Base-by-base conservation (phyloP, 2,888 invertebrate species). In the Shargacucullia verbasci region DNA sequence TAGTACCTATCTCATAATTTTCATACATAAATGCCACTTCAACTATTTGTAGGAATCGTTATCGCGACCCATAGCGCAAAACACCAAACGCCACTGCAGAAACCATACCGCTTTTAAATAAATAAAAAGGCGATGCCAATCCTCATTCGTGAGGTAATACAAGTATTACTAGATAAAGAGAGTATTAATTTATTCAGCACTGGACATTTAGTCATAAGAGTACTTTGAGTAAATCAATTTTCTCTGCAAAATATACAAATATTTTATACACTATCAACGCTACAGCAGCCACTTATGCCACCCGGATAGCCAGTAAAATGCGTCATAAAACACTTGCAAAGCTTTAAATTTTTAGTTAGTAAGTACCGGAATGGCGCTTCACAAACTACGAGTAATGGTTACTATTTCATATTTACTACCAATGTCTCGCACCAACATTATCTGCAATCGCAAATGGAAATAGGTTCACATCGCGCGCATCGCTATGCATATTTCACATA, bases 391-490 rank as follows among this genome's bases (percentile, higher is more conserved):
- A 69, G 50, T 52, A 64, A 48, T 63, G 46, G 49, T 41, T 69
- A 48, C 34, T 58, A 46, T 69, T 58, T 69, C 50, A 64, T 45
- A 55, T 70, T 68, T 64, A 55, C 50, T 69, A 39, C 54, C 37
- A 35, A 37, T 59, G 50, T 55, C 50, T 69, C 41, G 29, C 35
- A 49, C 13, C n/a, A 5, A 50, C 69, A 63, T 67, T 47, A 69
- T 58, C 53, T 53, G 62, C 71, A 72, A 78, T 76, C 47, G 66
- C 61, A 62, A 78, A 76, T 68, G 66, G 68, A 70, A 78, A 73
- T 73, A 56, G 46, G 57, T 58, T 50, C 52, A 35, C 57, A 61
- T 61, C 47, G 49, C 46, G 45, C 57, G 54, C 34, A 49, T 52
- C 52, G 56, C 37, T 47, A 69, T 73, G 70, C 61, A 78, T 76